phyloP scores from a whole-genome alignment of 2,113 vertebrate species.

The Myotis brandtii region DNA sequence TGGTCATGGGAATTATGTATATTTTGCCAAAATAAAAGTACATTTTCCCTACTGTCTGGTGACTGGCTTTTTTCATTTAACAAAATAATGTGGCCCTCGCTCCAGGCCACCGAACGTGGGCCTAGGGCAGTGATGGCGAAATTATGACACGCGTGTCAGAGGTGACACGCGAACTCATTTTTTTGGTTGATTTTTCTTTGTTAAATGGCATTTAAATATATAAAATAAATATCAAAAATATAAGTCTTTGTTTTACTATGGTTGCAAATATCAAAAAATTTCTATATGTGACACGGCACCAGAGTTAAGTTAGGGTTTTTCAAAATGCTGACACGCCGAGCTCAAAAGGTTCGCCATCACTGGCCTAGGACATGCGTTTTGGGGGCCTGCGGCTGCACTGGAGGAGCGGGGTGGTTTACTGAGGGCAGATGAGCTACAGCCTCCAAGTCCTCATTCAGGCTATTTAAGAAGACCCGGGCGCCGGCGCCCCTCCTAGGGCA shows the following conservation, averaged over 20 bases:
- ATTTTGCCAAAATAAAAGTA: neutral
- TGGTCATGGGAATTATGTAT: rapidly evolving
- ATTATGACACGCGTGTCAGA: too few relatives aligned
- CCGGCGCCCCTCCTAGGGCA: rapidly evolving
- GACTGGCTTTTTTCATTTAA: neutral
- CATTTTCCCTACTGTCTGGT: rapidly evolving
- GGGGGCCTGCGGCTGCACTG: rapidly evolving
- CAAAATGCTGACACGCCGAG: too few relatives aligned
- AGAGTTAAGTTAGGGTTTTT: too few relatives aligned
- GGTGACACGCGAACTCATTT: too few relatives aligned
- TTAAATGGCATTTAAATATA: too few relatives aligned
- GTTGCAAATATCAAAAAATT: too few relatives aligned
- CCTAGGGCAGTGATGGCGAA: too few relatives aligned
- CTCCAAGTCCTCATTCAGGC: neutral
- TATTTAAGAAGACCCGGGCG: neutral
- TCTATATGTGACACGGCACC: too few relatives aligned
- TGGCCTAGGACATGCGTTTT: rapidly evolving
- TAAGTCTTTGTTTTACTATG: too few relatives aligned
- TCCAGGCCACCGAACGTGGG: rapidly evolving
- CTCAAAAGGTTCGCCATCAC: too few relatives aligned
- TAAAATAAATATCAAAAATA: too few relatives aligned
- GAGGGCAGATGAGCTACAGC: neutral
- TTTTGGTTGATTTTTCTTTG: too few relatives aligned
- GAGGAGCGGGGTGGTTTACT: rapidly evolving
- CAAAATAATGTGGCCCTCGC: rapidly evolving